Evolutionary conservation across 2,113 vertebrate genomes (phyloP).

Genomic region (Mohoua ochrocephala): DNA sequence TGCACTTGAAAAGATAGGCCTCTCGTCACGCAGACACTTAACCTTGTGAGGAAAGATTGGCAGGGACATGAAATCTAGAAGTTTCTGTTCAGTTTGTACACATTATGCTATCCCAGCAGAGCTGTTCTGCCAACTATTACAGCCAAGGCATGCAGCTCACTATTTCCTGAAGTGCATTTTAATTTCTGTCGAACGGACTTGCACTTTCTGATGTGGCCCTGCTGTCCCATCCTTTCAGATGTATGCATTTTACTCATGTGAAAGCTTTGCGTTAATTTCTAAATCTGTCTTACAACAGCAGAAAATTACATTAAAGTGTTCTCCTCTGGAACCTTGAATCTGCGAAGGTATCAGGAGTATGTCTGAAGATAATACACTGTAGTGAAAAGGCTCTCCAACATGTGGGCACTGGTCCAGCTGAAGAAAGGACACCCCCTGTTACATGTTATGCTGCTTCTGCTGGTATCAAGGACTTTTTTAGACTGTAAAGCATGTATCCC

Average conservation of each 20-base stretch:
- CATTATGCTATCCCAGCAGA: background rate
- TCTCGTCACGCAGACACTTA: background rate
- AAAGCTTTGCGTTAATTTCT: constrained; percentile 17
- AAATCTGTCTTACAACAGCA: background rate
- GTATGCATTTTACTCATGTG: background rate
- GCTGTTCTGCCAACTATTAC: background rate
- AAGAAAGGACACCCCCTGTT: background rate
- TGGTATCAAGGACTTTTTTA: constrained; percentile 10
- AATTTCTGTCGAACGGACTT: background rate
- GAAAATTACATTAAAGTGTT: constrained; percentile 9
- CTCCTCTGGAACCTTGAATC: background rate
- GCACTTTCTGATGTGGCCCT: background rate
- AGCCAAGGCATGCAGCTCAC: background rate
- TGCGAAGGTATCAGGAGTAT: background rate
- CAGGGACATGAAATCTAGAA: background rate
- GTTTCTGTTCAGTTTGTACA: background rate
- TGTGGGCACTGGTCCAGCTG: constrained; percentile 7
- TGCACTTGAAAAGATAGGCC: background rate
- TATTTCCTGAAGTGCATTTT: background rate
- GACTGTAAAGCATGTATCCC: background rate
- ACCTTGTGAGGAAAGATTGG: background rate
- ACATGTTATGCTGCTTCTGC: background rate
- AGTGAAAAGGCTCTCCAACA: background rate
- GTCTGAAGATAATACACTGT: constrained; percentile 23
- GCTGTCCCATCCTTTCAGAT: background rate